Conservation (phyloP, 2,888 invertebrate species). For the Leucozona laternaria region DNA sequence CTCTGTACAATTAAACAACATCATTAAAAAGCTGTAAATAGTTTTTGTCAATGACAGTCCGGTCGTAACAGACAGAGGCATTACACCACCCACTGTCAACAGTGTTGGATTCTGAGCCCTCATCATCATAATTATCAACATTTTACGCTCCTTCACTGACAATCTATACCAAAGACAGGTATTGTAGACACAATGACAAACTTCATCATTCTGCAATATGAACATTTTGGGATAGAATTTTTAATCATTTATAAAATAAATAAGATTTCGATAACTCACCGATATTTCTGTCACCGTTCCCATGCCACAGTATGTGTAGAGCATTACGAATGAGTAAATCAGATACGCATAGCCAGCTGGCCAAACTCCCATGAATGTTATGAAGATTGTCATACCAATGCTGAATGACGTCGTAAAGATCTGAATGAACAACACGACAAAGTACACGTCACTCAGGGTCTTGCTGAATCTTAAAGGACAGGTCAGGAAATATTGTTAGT, state of each 20-base stretch:
- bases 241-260: background rate
- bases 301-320: conserved; percentile 78
- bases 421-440: conserved; percentile 77
- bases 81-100: conserved; percentile 76
- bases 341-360: conserved; percentile 78
- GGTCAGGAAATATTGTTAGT: no score
- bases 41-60: conserved; percentile 78
- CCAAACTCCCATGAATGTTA: conserved; percentile 77
- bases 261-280: conserved; percentile 49
- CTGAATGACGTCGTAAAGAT: conserved; percentile 70
- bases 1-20: conserved; percentile 61
- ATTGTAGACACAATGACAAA: conserved; percentile 74
- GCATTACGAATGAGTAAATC: conserved; percentile 64
- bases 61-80: conserved; percentile 76
- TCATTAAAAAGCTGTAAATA: conserved; percentile 74
- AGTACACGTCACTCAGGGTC: conserved; percentile 75
- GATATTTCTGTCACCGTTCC: conserved; percentile 78
- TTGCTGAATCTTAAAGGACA: conserved; percentile 75
- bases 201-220: conserved; percentile 76
- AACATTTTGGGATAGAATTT: background rate
- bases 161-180: conserved; percentile 78
- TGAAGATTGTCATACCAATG: conserved; percentile 77
- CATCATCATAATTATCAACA: conserved; percentile 77
- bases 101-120: conserved; percentile 72
- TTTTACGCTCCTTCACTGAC: conserved; percentile 73